Evolutionary conservation across 2,113 vertebrate species (phyloP).

Genomic region (Apteryx owenii): DNA sequence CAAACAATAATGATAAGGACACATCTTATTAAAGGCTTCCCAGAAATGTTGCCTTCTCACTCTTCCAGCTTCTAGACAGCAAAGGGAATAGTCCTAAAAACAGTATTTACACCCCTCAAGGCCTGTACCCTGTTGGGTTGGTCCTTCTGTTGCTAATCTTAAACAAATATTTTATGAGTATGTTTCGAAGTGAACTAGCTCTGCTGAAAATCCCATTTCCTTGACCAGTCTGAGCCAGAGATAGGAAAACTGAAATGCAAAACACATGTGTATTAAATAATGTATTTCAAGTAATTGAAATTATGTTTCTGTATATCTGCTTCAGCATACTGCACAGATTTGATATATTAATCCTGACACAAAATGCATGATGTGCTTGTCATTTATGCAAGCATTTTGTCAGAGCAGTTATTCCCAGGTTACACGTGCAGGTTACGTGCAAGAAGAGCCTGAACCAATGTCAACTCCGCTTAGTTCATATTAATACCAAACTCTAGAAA

Average conservation of each 20-base stretch:
- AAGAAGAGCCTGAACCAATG: background rate
- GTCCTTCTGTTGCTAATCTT: constrained; percentile 8
- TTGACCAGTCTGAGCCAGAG: background rate
- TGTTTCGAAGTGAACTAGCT: constrained; percentile 17
- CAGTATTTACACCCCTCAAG: background rate
- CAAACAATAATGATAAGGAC: background rate
- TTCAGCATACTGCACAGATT: constrained; percentile 5
- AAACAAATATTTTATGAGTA: constrained; percentile 38
- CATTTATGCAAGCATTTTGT: background rate
- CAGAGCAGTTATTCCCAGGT: background rate
- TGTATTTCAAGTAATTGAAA: constrained; percentile 35
- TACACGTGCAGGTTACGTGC: background rate
- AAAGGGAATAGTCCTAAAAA: background rate
- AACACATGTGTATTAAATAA: constrained; percentile 47
- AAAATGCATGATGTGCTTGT: constrained; percentile 23
- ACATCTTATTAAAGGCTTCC: background rate
- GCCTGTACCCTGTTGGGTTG: background rate
- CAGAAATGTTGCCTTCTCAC: background rate
- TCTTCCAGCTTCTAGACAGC: background rate
- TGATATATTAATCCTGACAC: constrained; percentile 24
- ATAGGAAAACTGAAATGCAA: background rate
- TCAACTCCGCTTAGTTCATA: background rate
- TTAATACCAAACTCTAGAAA: constrained; percentile 20
- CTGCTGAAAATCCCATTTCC: constrained; percentile 39
- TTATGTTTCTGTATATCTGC: constrained; percentile 26